A percentile compares a stretch with the other conserved stretches of the same genome.
Evolutionary conservation across 1,140 invertebrate genomes (phyloP).

Genomic region (Littorina saxatilis): DNA sequence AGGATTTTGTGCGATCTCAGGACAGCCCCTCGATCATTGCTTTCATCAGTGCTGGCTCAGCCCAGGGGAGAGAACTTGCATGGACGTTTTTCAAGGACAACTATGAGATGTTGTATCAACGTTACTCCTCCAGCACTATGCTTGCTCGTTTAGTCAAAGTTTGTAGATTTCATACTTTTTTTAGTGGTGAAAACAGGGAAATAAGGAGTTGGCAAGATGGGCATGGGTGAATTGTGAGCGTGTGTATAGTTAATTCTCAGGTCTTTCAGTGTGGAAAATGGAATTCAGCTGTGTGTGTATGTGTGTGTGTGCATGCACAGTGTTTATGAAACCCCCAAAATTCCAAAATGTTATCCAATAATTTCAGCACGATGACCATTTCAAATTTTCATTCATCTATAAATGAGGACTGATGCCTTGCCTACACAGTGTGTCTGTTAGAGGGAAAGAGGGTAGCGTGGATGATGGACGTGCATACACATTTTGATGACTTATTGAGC

Average conservation of each 20-base stretch:
- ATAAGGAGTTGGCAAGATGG: not conserved
- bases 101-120: slow-evolving; percentile 83
- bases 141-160: slow-evolving; percentile 86
- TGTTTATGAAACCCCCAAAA: not conserved
- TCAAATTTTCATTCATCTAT: too few relatives aligned
- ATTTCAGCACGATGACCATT: not conserved
- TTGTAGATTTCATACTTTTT: too few relatives aligned
- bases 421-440: too few relatives aligned
- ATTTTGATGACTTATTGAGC: too few relatives aligned
- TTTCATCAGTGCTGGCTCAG: slow-evolving; percentile 80
- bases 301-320: too few relatives aligned
- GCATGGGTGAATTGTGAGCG: not conserved
- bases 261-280: too few relatives aligned
- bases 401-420: too few relatives aligned
- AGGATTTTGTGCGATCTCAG: slow-evolving; percentile 93
- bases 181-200: too few relatives aligned
- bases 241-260: not conserved
- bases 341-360: not conserved
- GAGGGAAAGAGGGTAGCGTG: too few relatives aligned
- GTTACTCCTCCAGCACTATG: slow-evolving; percentile 89
- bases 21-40: slow-evolving; percentile 93
- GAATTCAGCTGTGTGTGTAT: too few relatives aligned
- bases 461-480: too few relatives aligned
- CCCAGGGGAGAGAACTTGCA: slow-evolving; percentile 86
- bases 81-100: slow-evolving; percentile 96